Conservation (phyloP, 2,888 invertebrate genomes). For the Drosophila neotestacea region DNA sequence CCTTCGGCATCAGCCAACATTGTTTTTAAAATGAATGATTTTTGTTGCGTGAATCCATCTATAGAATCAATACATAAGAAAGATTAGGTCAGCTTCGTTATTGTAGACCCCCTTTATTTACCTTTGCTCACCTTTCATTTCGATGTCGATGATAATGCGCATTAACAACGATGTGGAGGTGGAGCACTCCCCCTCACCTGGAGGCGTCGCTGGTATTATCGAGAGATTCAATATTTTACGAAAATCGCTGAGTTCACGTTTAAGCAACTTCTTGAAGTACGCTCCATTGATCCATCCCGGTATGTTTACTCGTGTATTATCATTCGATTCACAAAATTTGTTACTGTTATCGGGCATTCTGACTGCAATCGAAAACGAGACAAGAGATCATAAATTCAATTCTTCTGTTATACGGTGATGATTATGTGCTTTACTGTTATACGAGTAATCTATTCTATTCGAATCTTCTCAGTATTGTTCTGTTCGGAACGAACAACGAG, state of each 20-base stretch:
- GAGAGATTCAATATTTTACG: conserved; percentile 76
- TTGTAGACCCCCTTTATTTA: conserved; percentile 21
- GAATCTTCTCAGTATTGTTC: conserved; percentile 5
- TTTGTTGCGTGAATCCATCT: conserved; percentile 80
- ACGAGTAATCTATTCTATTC: background rate
- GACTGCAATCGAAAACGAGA: conserved; percentile 3
- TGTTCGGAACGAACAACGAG: conserved; percentile 49
- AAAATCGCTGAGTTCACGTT: conserved; percentile 73
- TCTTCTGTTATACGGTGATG: conserved; percentile 5
- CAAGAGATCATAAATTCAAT: conserved; percentile 24
- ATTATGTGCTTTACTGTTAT: conserved; percentile 1
- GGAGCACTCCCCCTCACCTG: conserved; percentile 81
- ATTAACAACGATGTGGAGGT: conserved; percentile 80
- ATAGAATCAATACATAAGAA: conserved; percentile 1
- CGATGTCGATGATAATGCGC: conserved; percentile 81
- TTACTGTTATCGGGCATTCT: conserved; percentile 78
- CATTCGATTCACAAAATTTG: conserved; percentile 59
- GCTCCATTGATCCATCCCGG: conserved; percentile 80
- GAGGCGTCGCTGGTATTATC: conserved; percentile 79
- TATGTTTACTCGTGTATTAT: conserved; percentile 58
- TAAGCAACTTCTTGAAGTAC: conserved; percentile 78
- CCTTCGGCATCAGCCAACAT: conserved; percentile 76
- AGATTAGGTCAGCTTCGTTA: conserved; percentile 30
- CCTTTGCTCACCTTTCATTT: conserved; percentile 79
- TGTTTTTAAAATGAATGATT: conserved; percentile 82